phyloP scores from a whole-genome alignment of 1,140 invertebrate genomes.

The Lepidurus arcticus region DNA sequence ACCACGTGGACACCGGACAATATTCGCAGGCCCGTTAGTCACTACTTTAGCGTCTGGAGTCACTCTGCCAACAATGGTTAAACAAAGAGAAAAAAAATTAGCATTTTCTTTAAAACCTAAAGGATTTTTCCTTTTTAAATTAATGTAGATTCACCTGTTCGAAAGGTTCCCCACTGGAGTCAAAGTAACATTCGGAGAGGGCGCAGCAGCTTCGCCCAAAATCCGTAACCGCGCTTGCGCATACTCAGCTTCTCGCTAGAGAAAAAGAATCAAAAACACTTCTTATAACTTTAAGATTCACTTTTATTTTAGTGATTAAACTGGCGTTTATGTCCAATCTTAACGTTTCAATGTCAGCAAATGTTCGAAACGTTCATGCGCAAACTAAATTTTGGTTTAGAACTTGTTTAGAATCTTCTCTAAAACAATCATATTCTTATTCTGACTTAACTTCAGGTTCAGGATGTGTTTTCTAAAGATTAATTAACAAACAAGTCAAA shows the following conservation, averaged over 20 bases:
- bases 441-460: no score
- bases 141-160: neutral
- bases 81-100: neutral
- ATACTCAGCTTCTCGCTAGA: neutral
- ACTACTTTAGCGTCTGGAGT: neutral
- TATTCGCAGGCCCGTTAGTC: neutral
- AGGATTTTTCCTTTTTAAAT: neutral
- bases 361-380: no score
- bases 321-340: no score
- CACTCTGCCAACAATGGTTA: neutral
- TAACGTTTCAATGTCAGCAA: no score
- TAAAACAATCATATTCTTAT: no score
- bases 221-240: conserved; percentile 10
- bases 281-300: neutral
- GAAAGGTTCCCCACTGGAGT: neutral
- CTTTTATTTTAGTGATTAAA: no score
- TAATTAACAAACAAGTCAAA: neutral
- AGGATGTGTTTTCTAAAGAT: no score
- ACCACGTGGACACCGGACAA: neutral
- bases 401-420: no score
- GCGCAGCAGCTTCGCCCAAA: neutral
- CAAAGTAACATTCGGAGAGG: neutral
- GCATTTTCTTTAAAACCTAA: neutral
- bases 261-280: neutral
- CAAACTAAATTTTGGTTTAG: no score